Conservation (phyloP, 2,797 vertebrate genomes). For the Smutsia gigantea region DNA sequence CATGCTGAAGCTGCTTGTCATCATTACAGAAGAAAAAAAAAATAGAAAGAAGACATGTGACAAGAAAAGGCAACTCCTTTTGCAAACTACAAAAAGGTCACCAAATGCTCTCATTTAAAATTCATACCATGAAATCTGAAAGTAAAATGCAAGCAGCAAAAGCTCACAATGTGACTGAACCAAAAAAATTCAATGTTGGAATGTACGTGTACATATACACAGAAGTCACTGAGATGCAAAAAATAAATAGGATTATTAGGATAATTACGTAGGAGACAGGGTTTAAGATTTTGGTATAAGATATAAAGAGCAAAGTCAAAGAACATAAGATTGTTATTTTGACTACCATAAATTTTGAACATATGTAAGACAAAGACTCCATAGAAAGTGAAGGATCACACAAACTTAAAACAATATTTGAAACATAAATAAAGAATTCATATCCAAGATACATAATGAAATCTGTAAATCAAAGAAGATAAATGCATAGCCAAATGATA, state of each 20-base stretch:
- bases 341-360: background rate
- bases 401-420: background rate
- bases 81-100: background rate
- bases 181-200: background rate
- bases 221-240: background rate
- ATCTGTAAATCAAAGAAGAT: background rate
- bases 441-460: background rate
- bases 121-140: background rate
- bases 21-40: too few species aligned
- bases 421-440: background rate
- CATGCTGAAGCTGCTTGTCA: background rate
- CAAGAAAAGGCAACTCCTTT: background rate
- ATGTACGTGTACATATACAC: background rate
- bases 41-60: background rate
- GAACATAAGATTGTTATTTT: background rate
- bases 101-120: background rate
- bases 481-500: background rate
- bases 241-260: background rate
- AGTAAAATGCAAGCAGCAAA: background rate
- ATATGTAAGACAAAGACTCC: background rate
- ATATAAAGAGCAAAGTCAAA: background rate
- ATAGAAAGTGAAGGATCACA: background rate
- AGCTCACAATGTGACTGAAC: background rate
- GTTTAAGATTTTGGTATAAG: background rate
- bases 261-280: background rate